Percentiles rank a stretch among this genome's conserved stretches.
Evolutionary conservation across 2,888 invertebrate genomes (phyloP).

Genomic region (Caenorhabditis imperialis): DNA sequence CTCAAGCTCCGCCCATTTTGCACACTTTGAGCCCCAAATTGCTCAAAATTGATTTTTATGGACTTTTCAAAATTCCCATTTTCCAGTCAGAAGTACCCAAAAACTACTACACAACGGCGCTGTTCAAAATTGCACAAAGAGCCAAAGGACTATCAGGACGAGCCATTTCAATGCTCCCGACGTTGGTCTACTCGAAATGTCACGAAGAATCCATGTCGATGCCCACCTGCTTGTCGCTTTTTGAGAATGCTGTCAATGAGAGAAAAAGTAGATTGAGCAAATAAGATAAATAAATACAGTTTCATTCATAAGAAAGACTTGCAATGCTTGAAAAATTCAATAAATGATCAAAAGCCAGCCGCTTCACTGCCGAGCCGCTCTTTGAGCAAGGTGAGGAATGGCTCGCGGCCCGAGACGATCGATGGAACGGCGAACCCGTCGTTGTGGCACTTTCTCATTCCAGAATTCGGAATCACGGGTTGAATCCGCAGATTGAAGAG

Average conservation of each 20-base stretch:
- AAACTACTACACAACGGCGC: conserved; percentile 5
- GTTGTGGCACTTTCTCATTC: conserved; percentile 16
- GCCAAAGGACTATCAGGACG: conserved; percentile 86
- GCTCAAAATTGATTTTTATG: not conserved
- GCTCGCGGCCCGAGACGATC: conserved; percentile 18
- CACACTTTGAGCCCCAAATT: not conserved
- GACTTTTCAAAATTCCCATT: no score
- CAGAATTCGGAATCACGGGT: no score
- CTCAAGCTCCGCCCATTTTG: no score
- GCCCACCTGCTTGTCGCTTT: conserved; percentile 3
- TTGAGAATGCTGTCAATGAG: conserved; percentile 26
- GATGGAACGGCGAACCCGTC: conserved; percentile 44
- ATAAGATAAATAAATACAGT: not conserved
- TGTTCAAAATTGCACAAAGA: conserved; percentile 79
- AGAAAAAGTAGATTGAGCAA: conserved; percentile 9
- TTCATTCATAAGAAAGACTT: conserved; percentile 4
- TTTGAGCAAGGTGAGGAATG: conserved; percentile 25
- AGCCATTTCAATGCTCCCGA: conserved; percentile 89
- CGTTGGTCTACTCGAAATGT: conserved; percentile 83
- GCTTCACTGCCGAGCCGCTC: conserved; percentile 1
- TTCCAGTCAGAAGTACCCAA: conserved; percentile 7
- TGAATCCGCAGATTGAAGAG: no score
- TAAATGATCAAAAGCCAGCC: not conserved
- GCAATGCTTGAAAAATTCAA: not conserved
- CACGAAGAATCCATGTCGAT: conserved; percentile 9